Base-by-base conservation (phyloP, 2,113 vertebrate genomes). In the Tretioscincus oriximinensis region DNA sequence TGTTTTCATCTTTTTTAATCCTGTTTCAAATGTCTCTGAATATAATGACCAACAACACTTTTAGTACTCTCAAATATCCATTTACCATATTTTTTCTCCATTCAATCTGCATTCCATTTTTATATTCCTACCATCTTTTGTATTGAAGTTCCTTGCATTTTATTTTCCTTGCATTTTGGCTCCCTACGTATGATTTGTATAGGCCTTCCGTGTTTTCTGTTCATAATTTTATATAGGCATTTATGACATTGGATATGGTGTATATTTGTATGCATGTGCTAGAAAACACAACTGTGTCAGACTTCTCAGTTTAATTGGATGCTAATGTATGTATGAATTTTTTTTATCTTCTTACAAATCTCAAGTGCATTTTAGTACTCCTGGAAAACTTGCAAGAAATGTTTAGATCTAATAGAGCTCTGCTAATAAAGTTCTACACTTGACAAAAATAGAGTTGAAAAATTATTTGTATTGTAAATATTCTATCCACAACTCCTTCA, bases 301-400 rank as follows among this genome's bases (percentile, higher is more conserved):
- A 84, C 67, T 28, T 65, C 73, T 87, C 74, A 68, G 61, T 58
- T 85, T 87, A 88, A 83, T 88, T 92, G 90, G 82, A 72, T 74
- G 86, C 75, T 89, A 85, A 70, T 81, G 76, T 82, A 77, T 70
- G 76, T 81, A 11, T 0, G 70, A 45, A 76, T 60, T 82, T 49
- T 0, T 69, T 26, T 77, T 82, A 41, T 31, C 21, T 68, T 20
- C 1, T 47, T 64, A 80, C n/a, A 49, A 67, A 67, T 51, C 3
- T 28, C 7, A 67, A 29, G 66, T 20, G 10, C 26, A 49, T 66
- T 49, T 65, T 18, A 67, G 61, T n/a, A 26, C 18, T 6, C 6
- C n/a, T 21, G 11, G 8, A 73, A 73, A 73, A 73, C 31, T 6
- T 58, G 29, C 18, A 26, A 18, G 22, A 74, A 35, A 61, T 60